Evolutionary conservation across 2,888 invertebrate genomes (phyloP).

Genomic region (Mythimna pallens): DNA sequence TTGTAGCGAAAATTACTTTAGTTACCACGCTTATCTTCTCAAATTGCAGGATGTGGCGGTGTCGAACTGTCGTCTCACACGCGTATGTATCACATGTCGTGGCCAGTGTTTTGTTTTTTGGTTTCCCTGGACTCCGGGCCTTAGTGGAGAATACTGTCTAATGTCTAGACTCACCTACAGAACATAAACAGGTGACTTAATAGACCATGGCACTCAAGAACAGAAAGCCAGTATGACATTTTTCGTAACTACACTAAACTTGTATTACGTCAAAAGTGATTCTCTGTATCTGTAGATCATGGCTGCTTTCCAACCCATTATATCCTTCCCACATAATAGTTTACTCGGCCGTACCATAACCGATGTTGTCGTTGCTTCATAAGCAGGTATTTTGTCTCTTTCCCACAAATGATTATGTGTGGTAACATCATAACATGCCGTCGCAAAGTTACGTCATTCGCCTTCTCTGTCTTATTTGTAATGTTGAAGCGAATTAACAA

Average conservation of each 20-base stretch:
- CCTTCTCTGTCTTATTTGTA: conserved; percentile 11
- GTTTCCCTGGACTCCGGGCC: not conserved
- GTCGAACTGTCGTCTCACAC: not conserved
- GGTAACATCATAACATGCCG: conserved; percentile 8
- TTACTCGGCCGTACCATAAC: not conserved
- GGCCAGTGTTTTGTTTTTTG: not conserved
- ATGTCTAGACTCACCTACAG: too few species aligned
- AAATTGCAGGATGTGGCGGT: conserved; percentile 26
- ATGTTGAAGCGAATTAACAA: conserved; percentile 34
- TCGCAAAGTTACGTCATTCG: conserved; percentile 24
- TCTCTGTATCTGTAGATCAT: not conserved
- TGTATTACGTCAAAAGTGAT: too few species aligned
- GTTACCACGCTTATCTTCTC: not conserved
- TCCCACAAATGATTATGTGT: conserved; percentile 7
- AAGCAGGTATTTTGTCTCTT: conserved; percentile 3
- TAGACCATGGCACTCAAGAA: not conserved
- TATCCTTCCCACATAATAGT: not conserved
- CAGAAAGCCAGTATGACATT: too few species aligned
- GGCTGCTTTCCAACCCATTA: conserved; percentile 21
- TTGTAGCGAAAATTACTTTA: conserved; percentile 10
- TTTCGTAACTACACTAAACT: too few species aligned
- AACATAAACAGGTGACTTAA: not conserved
- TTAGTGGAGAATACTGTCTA: not conserved
- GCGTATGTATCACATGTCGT: not conserved
- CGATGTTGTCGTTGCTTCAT: conserved; percentile 5